These are phyloP conservation scores for Psephotus haematonotus DNA, from an alignment of 2,113 vertebrate species.

Conservation along the genomic window DNA sequence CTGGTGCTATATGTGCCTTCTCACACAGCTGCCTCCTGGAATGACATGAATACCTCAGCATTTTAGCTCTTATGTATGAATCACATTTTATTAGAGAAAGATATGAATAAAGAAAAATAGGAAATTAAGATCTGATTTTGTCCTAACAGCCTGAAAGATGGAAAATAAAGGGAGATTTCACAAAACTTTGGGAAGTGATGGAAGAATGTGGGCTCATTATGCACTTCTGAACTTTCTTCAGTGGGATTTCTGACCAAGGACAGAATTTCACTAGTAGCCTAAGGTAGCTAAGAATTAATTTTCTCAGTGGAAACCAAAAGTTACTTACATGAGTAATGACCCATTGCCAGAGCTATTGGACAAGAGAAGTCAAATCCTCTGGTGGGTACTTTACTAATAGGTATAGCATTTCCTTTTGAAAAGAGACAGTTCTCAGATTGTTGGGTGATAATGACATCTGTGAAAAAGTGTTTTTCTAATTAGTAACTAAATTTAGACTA, in stretches of 20 bases:
- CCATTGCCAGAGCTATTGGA: background rate
- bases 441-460: conserved; percentile 23
- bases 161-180: background rate
- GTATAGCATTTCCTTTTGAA: background rate
- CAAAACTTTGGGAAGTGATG: background rate
- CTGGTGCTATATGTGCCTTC: background rate
- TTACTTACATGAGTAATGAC: background rate
- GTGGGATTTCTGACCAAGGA: background rate
- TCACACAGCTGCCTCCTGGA: background rate
- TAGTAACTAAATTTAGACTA: conserved; percentile 39
- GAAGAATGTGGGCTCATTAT: background rate
- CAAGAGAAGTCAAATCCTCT: background rate
- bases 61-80: background rate
- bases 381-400: background rate
- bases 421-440: conserved; percentile 4
- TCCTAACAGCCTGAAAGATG: background rate
- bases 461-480: conserved; percentile 49
- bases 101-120: background rate
- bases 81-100: background rate
- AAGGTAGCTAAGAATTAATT: background rate
- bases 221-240: background rate
- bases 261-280: background rate
- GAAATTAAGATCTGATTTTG: background rate
- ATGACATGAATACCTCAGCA: background rate
- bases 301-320: background rate